Conservation (phyloP, 1,140 invertebrate species). For the Ectropis grisescens region DNA sequence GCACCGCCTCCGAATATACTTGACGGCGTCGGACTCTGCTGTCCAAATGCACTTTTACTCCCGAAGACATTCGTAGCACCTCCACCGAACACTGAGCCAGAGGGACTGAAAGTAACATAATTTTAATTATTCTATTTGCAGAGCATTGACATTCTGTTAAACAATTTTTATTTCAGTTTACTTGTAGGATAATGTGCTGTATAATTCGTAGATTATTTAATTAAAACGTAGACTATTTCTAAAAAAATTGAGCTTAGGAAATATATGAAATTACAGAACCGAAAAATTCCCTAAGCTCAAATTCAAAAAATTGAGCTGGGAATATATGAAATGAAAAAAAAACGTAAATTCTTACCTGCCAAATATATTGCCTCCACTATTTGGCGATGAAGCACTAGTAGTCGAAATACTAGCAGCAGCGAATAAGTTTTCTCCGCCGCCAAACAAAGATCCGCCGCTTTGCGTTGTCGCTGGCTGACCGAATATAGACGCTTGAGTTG, state of each 20-base stretch:
- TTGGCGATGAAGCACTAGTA: slow-evolving; percentile 29
- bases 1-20: slow-evolving; percentile 37
- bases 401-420: slow-evolving; percentile 50
- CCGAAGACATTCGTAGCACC: slow-evolving; percentile 40
- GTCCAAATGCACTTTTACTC: slow-evolving; percentile 32
- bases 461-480: slow-evolving; percentile 16
- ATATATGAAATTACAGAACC: no score
- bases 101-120: slow-evolving; percentile 17
- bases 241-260: no score
- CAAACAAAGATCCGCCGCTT: slow-evolving; percentile 34
- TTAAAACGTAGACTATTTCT: no score
- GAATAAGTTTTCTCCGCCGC: slow-evolving; percentile 34
- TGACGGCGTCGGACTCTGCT: slow-evolving; percentile 28
- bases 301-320: not conserved
- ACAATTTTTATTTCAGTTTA: no score
- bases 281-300: no score
- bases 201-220: no score
- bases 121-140: no score
- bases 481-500: slow-evolving; percentile 8
- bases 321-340: not conserved
- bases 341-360: slow-evolving; percentile 31
- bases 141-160: no score
- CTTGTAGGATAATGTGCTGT: no score
- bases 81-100: slow-evolving; percentile 37
- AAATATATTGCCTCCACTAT: slow-evolving; percentile 42